Evolutionary conservation across 1,140 invertebrate genomes (phyloP).

Genomic region (Drosophila carrolli): DNA sequence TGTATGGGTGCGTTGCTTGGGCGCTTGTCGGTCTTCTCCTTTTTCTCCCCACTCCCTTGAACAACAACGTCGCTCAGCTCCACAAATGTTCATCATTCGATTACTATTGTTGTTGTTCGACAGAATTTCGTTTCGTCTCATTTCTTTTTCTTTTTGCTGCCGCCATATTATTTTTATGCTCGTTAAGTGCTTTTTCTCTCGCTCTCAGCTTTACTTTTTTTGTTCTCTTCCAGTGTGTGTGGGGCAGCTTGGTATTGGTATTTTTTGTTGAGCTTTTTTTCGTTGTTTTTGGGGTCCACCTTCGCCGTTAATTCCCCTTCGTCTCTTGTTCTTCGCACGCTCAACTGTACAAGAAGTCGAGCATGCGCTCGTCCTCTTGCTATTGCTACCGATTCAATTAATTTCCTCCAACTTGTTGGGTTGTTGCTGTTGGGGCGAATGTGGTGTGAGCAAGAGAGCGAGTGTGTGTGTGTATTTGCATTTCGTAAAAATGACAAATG

Average conservation of each 20-base stretch:
- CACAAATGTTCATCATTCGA: constrained; percentile 52
- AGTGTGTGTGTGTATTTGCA: constrained; percentile 36
- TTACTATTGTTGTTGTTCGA: constrained; percentile 42
- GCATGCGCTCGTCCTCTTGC: constrained; percentile 69
- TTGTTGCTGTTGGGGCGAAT: constrained; percentile 36
- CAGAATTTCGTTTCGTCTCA: constrained; percentile 48
- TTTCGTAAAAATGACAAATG: constrained; percentile 76
- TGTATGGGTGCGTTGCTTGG: constrained; percentile 60
- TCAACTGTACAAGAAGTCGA: constrained; percentile 68
- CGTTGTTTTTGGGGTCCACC: constrained; percentile 48
- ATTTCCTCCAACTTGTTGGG: constrained; percentile 55
- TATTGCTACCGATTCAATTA: constrained; percentile 29
- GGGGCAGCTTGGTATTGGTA: constrained; percentile 17
- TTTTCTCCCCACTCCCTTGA: not conserved
- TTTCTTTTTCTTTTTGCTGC: constrained; percentile 41
- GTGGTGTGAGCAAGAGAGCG: constrained; percentile 60
- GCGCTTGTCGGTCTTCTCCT: constrained; percentile 39
- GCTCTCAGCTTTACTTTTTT: constrained; percentile 50
- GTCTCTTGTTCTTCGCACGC: constrained; percentile 32
- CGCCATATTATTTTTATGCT: constrained; percentile 78
- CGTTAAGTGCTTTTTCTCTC: constrained; percentile 57
- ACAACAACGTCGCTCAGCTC: constrained; percentile 14
- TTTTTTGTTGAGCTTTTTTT: constrained; percentile 58
- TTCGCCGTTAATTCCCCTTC: constrained; percentile 6
- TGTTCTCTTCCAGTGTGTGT: not conserved